Conservation (phyloP, 2,113 vertebrate genomes). For the Thryonomys swinderianus region DNA sequence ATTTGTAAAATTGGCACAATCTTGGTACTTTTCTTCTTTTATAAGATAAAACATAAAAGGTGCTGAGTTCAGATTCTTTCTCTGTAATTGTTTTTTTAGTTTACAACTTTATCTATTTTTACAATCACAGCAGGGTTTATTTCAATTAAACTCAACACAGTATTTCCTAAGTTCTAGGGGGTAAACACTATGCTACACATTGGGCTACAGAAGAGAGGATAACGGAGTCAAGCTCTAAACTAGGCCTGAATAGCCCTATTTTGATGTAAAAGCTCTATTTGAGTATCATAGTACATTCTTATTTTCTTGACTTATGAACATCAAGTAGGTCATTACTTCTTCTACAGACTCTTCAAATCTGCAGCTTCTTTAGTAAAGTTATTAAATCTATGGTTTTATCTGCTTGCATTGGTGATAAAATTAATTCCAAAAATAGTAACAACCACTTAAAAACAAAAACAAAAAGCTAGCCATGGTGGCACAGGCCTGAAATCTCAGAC, state of each 20-base stretch:
- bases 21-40: not conserved
- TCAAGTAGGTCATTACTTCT: not conserved
- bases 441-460: not conserved
- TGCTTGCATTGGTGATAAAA: not conserved
- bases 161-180: not conserved
- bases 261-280: not conserved
- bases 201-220: not conserved
- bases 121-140: not conserved
- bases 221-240: not conserved
- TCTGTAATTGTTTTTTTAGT: not conserved
- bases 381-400: not conserved
- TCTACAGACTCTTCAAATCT: not conserved
- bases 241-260: not conserved
- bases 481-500: not conserved
- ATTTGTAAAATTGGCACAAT: not conserved
- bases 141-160: not conserved
- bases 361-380: not conserved
- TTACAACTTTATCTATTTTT: not conserved
- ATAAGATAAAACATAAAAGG: not conserved
- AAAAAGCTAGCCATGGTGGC: not conserved
- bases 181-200: not conserved
- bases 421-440: conserved; percentile 1
- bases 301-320: not conserved
- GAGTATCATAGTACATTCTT: not conserved
- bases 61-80: not conserved